A percentile compares a stretch with the other conserved stretches of the same genome.
Conservation (phyloP, 2,888 invertebrate genomes). For the Teinopalpus imperialis region DNA sequence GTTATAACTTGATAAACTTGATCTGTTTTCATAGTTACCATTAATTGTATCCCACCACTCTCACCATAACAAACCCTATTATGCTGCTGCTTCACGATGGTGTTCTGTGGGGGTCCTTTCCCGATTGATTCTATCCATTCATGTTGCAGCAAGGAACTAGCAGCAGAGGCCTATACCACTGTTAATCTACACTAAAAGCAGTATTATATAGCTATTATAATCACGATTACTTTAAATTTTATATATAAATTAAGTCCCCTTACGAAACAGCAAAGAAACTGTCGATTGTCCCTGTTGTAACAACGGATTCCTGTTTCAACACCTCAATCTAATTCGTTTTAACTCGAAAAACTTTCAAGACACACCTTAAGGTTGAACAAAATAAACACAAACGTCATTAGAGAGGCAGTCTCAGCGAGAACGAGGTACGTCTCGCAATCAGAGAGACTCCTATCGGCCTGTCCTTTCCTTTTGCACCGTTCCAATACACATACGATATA, state of each 20-base stretch:
- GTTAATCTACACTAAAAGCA: no score
- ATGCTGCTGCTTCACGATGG: no score
- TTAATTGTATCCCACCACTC: no score
- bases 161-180: no score
- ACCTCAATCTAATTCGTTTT: conserved; percentile 27
- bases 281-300: conserved; percentile 11
- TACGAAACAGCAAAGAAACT: neutral
- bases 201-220: no score
- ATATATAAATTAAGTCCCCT: conserved; percentile 3
- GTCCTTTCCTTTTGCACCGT: conserved; percentile 33
- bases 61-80: no score
- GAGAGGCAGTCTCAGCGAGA: conserved; percentile 41
- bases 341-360: conserved; percentile 34
- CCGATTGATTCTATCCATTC: no score
- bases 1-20: no score
- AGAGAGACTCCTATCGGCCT: conserved; percentile 49
- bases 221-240: no score
- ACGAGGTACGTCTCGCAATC: conserved; percentile 54
- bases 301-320: conserved; percentile 23
- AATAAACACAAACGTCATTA: conserved; percentile 62
- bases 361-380: conserved; percentile 49
- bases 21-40: no score
- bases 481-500: conserved; percentile 37
- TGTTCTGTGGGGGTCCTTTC: no score
- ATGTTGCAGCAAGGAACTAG: no score